A percentile compares a stretch with the other conserved stretches of the same genome.
phyloP scores from a whole-genome alignment of 2,888 invertebrate species.

The Sesamia inferens region DNA sequence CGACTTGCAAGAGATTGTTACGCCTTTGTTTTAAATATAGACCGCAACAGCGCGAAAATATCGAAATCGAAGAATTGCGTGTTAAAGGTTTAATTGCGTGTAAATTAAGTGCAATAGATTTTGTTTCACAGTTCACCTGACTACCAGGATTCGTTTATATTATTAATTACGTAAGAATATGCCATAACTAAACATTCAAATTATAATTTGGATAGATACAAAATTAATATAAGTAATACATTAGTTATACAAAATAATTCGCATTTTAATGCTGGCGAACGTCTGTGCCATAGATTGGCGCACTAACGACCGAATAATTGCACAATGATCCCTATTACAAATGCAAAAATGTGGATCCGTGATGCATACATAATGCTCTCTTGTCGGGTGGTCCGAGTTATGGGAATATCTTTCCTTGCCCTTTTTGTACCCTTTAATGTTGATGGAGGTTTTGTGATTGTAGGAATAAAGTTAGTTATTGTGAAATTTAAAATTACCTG shows the following conservation, averaged over 20 bases:
- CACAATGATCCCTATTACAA: conserved; percentile 87
- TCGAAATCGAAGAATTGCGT: too few species aligned
- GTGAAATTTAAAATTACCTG: neutral
- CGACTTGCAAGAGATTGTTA: too few species aligned
- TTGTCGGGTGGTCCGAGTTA: conserved; percentile 71
- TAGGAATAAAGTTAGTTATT: neutral
- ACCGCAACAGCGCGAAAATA: too few species aligned
- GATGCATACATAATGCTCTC: conserved; percentile 84
- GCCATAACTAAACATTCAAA: too few species aligned
- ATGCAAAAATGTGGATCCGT: conserved; percentile 87
- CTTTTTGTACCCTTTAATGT: neutral
- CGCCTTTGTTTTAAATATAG: too few species aligned
- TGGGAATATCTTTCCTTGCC: conserved; percentile 28
- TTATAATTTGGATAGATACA: neutral
- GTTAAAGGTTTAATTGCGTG: too few species aligned
- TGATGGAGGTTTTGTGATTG: neutral
- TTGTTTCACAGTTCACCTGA: too few species aligned
- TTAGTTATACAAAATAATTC: conserved; percentile 58
- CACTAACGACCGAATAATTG: conserved; percentile 88
- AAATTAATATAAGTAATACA: conserved; percentile 15
- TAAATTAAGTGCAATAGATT: too few species aligned
- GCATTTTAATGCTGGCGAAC: conserved; percentile 71
- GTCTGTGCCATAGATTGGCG: conserved; percentile 79
- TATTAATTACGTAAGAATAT: too few species aligned
- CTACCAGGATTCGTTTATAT: too few species aligned